Conservation (phyloP, 2,888 invertebrate species). For the Parnassius smintheus region DNA sequence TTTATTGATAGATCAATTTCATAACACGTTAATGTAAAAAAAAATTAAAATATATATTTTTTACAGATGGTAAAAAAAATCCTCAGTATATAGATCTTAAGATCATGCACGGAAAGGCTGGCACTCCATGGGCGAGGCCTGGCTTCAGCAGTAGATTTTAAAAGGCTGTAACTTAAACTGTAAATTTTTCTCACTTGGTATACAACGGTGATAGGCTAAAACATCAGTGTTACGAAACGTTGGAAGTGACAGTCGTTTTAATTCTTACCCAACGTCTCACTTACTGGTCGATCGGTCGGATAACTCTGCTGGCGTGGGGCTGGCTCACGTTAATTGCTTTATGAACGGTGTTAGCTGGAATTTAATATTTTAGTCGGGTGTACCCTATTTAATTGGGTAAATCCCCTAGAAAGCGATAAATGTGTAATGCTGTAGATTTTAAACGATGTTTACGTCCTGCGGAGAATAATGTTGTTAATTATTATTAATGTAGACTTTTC, state of each 20-base stretch:
- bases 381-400: slow-evolving; percentile 12
- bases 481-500: not conserved
- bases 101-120: too few species aligned
- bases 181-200: too few species aligned
- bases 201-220: too few species aligned
- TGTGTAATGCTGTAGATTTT: slow-evolving; percentile 6
- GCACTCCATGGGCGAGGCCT: too few species aligned
- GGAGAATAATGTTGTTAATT: not conserved
- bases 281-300: slow-evolving; percentile 27
- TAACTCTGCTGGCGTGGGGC: slow-evolving; percentile 19
- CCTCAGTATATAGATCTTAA: too few species aligned
- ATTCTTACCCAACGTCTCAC: not conserved
- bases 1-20: too few species aligned
- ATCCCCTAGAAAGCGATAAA: slow-evolving; percentile 13
- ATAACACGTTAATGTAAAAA: too few species aligned
- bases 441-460: slow-evolving; percentile 5
- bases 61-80: too few species aligned
- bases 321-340: slow-evolving; percentile 33
- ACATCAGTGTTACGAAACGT: too few species aligned
- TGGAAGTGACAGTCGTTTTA: not conserved
- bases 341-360: slow-evolving; percentile 22
- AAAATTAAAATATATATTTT: too few species aligned
- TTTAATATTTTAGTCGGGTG: slow-evolving; percentile 17
- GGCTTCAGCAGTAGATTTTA: too few species aligned
- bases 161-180: too few species aligned